These are phyloP conservation scores for Melipona quadrifasciata DNA, from an alignment of 1,140 invertebrate genomes.

Conservation along the genomic window DNA sequence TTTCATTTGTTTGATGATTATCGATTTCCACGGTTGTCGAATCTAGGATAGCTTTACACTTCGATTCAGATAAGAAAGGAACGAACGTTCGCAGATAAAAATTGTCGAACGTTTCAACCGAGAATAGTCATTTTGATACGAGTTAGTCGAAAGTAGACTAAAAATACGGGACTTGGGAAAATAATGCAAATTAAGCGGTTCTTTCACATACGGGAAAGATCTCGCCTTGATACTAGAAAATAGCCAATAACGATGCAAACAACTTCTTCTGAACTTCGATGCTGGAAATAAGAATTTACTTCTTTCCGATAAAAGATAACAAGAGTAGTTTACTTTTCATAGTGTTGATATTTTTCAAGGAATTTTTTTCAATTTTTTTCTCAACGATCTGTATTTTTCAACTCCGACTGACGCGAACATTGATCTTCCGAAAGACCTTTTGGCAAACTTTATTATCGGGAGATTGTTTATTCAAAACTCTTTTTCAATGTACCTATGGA, in stretches of 20 bases:
- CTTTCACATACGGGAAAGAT: background rate
- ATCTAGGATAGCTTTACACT: background rate
- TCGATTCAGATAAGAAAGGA: too few species aligned
- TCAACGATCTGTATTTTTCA: too few species aligned
- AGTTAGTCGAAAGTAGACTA: background rate
- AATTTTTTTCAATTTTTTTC: conserved; percentile 9
- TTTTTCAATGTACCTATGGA: too few species aligned
- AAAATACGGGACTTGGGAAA: background rate
- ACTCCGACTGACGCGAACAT: background rate
- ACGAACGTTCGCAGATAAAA: background rate
- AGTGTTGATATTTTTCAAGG: background rate
- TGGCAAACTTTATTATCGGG: background rate
- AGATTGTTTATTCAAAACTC: background rate
- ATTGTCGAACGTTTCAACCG: background rate
- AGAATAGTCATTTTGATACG: background rate
- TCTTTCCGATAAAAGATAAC: conserved; percentile 3
- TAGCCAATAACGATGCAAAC: conserved; percentile 67
- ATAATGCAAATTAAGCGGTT: conserved; percentile 12
- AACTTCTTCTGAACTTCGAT: conserved; percentile 30
- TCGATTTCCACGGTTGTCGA: background rate
- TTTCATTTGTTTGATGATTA: background rate
- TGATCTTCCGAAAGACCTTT: background rate
- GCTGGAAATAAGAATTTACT: conserved; percentile 16
- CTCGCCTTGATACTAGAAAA: conserved; percentile 32
- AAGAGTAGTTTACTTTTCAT: background rate